These are phyloP conservation scores for Andricus quercusramuli DNA, from an alignment of 2,888 invertebrate species.

Conservation along the genomic window DNA sequence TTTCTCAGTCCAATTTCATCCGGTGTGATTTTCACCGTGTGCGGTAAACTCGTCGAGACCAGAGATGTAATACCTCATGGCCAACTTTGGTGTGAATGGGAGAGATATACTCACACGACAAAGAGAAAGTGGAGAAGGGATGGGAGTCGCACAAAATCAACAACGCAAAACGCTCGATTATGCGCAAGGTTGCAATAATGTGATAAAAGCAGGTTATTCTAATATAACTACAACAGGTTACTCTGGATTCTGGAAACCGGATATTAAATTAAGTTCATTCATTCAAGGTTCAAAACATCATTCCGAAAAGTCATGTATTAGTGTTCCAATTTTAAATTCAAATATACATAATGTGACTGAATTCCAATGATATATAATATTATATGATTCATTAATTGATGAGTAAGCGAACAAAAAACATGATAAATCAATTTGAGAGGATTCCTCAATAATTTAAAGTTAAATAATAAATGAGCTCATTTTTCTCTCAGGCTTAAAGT, in stretches of 20 bases:
- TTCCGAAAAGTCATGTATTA: neutral
- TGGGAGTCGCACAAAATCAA: neutral
- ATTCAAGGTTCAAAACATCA: neutral
- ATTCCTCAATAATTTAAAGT: too few relatives aligned
- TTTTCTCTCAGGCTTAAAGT: too few relatives aligned
- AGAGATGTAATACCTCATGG: neutral
- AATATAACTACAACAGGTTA: neutral
- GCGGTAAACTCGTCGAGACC: slow-evolving; percentile 12
- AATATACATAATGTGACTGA: neutral
- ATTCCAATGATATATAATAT: too few relatives aligned
- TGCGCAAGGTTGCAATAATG: slow-evolving; percentile 33
- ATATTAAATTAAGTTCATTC: slow-evolving; percentile 7
- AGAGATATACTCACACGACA: slow-evolving; percentile 36
- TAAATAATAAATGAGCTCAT: too few relatives aligned
- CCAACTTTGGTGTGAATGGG: slow-evolving; percentile 14
- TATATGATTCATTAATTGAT: too few relatives aligned
- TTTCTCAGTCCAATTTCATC: slow-evolving; percentile 39
- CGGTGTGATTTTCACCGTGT: slow-evolving; percentile 36
- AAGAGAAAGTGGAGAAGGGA: slow-evolving; percentile 28
- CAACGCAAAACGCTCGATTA: slow-evolving; percentile 29
- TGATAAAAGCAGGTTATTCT: slow-evolving; percentile 30
- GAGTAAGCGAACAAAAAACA: too few relatives aligned
- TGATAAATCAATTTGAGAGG: too few relatives aligned
- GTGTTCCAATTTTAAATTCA: neutral
- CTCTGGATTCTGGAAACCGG: neutral